These are phyloP conservation scores for Aphelocoma coerulescens DNA, from an alignment of 2,113 vertebrate species.

Conservation along the genomic window DNA sequence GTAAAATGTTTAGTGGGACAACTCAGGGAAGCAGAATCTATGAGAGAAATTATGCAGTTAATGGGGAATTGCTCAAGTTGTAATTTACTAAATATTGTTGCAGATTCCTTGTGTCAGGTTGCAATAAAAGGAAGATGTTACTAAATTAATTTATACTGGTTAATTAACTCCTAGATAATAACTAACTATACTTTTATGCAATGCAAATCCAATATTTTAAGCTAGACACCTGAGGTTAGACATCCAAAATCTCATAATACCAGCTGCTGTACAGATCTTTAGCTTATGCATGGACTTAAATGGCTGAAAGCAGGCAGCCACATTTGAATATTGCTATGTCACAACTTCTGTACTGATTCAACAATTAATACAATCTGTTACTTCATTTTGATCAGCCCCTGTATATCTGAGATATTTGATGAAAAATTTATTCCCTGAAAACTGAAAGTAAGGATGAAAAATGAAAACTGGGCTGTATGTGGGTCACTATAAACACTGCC, in stretches of 20 bases:
- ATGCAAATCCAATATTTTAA: neutral
- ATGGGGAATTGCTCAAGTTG: neutral
- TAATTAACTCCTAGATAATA: conserved; percentile 29
- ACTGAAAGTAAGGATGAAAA: neutral
- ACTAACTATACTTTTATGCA: neutral
- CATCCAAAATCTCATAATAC: neutral
- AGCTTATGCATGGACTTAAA: neutral
- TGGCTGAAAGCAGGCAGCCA: neutral
- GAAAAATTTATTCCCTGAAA: neutral
- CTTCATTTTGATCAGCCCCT: neutral
- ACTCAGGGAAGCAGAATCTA: neutral
- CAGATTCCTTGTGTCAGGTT: conserved; percentile 8
- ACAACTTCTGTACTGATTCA: neutral
- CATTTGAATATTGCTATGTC: neutral
- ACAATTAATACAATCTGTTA: neutral
- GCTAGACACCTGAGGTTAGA: neutral
- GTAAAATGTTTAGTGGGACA: conserved; percentile 11
- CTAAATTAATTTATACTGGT: conserved; percentile 10
- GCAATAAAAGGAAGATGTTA: conserved; percentile 12
- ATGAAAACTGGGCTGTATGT: neutral
- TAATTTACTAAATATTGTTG: conserved; percentile 37
- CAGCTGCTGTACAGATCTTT: neutral
- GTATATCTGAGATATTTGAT: neutral
- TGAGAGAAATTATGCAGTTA: conserved; percentile 16
- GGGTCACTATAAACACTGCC: neutral